phyloP scores from a whole-genome alignment of 2,888 invertebrate genomes.

The Mythimna lalbum region DNA sequence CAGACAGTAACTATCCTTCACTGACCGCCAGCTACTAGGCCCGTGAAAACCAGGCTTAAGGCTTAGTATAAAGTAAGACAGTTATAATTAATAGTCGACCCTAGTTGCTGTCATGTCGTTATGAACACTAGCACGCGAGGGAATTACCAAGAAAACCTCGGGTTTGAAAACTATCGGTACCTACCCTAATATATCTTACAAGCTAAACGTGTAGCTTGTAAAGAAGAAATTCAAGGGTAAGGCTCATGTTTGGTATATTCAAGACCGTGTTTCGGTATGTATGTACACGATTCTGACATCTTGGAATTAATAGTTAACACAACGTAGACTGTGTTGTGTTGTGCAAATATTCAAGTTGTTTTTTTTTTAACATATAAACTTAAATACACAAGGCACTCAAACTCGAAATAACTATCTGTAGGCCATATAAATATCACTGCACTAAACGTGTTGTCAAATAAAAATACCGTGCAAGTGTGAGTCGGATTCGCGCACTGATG shows the following conservation, averaged over 20 bases:
- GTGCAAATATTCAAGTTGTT: neutral
- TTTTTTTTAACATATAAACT: too few relatives aligned
- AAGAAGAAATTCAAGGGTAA: constrained; percentile 31
- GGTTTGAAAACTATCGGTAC: constrained; percentile 52
- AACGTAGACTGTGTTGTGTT: neutral
- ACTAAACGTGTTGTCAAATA: too few relatives aligned
- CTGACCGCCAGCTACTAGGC: too few relatives aligned
- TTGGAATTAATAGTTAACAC: neutral
- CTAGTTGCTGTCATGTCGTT: constrained; percentile 67
- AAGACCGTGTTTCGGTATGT: neutral
- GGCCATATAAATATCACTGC: too few relatives aligned
- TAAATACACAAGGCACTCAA: too few relatives aligned
- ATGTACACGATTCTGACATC: neutral
- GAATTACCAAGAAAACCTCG: constrained; percentile 62
- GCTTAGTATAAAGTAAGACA: constrained; percentile 67
- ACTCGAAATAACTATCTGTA: too few relatives aligned
- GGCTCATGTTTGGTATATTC: constrained; percentile 10
- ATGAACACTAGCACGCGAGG: constrained; percentile 67
- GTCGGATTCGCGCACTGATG: too few relatives aligned
- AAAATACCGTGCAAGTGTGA: too few relatives aligned
- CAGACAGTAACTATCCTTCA: too few relatives aligned
- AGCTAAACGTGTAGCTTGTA: constrained; percentile 28
- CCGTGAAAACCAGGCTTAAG: constrained; percentile 1
- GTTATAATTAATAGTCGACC: constrained; percentile 73
- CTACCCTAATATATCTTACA: constrained; percentile 48